Conservation (phyloP, 2,888 invertebrate genomes). For the Yponomeuta malinellus region DNA sequence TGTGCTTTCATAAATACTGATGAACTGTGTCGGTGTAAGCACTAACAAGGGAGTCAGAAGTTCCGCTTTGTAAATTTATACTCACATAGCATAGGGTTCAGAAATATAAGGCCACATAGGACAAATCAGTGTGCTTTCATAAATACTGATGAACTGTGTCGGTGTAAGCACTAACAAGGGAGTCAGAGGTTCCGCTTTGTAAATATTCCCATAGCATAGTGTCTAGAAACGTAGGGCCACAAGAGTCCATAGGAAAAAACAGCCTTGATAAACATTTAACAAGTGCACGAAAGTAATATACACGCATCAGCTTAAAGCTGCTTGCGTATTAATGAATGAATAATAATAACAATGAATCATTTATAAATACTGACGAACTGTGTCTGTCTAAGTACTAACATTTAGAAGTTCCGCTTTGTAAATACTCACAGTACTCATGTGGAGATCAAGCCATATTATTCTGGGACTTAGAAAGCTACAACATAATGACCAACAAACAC, state of each 20-base stretch:
- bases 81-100: neutral
- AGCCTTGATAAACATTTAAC: neutral
- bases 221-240: neutral
- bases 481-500: too few species aligned
- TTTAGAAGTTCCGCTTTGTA: neutral
- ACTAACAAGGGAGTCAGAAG: neutral
- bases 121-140: slow-evolving; percentile 14
- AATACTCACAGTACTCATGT: neutral
- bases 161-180: neutral
- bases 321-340: too few species aligned
- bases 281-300: too few species aligned
- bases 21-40: slow-evolving; percentile 5
- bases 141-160: slow-evolving; percentile 16
- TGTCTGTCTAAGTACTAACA: neutral
- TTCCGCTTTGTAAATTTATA: neutral
- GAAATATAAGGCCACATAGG: neutral
- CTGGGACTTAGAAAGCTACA: too few species aligned
- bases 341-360: neutral
- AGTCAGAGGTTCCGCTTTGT: neutral
- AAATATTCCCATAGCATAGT: too few species aligned
- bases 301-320: neutral
- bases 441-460: too few species aligned
- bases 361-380: slow-evolving; percentile 17
- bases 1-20: slow-evolving; percentile 18
- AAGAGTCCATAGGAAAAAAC: neutral